Percentiles rank a stretch among this genome's conserved stretches.
Conservation (phyloP, 2,888 invertebrate species). For the Corbicula japonica region DNA sequence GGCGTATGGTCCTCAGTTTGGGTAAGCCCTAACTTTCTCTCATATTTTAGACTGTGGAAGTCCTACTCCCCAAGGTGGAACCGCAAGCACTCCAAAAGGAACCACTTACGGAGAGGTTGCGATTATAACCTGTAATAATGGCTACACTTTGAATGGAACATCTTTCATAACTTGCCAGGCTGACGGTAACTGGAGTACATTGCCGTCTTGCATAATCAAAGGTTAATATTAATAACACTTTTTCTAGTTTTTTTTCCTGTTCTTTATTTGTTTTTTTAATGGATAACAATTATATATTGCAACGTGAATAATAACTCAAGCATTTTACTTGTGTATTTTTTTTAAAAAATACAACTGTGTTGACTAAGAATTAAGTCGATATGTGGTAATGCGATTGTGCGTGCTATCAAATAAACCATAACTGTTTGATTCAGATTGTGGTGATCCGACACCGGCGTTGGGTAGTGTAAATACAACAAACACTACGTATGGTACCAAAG, state of each 20-base stretch:
- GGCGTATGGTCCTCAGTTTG: too few relatives aligned
- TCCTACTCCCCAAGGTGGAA: background rate
- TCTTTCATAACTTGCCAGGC: conserved; percentile 3
- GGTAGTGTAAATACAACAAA: background rate
- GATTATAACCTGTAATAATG: background rate
- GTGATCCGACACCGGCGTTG: background rate
- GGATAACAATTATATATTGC: background rate
- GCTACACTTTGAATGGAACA: background rate
- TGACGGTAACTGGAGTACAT: background rate
- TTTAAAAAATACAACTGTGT: background rate
- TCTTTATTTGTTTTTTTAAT: background rate
- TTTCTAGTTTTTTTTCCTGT: background rate
- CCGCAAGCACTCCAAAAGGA: background rate
- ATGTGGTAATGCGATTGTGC: too few relatives aligned
- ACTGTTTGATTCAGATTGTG: background rate
- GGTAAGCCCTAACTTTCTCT: too few relatives aligned
- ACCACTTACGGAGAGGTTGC: conserved; percentile 1
- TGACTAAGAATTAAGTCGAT: background rate
- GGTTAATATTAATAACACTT: background rate
- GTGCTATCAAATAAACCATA: too few relatives aligned
- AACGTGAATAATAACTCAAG: background rate
- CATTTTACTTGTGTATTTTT: background rate
- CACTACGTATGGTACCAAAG: background rate
- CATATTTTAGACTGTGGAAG: background rate
- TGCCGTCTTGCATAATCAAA: background rate